Base-by-base conservation (phyloP, 2,113 vertebrate genomes). In the Melospiza melodia region DNA sequence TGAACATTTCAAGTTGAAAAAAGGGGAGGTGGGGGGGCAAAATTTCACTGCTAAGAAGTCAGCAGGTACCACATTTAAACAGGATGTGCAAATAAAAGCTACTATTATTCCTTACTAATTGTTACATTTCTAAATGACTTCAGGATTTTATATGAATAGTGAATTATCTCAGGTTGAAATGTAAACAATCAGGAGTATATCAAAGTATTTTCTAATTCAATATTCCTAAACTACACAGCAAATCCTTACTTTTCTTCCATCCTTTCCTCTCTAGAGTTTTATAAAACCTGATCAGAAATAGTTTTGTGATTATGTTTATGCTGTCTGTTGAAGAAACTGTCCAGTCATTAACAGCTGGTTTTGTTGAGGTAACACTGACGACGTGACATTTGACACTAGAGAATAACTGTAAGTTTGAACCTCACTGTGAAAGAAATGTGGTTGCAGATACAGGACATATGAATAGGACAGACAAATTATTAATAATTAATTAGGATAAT, bases 11-110 rank as follows among this genome's bases (percentile, higher is more conserved):
- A 52, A 72, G 6, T 59, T 54, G 1, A 25, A 80, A 92, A 67
- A 48, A 10, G 21, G 3, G 2, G 20, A 27, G 9, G 7, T 7
- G 3, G 6, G 5, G 7, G 2, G 12, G 7, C 4, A 68, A 75
- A 68, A 79, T 80, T 88, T 86, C 49, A 93, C 30, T 62, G 35
- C 23, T 82, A 43, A 74, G 44, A 90, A 84, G 52, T 48, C 55
- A 77, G 9, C 21, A 84, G 33, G 55, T 69, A 86, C 6, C 17
- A 75, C 18, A 61, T 61, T 79, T 87, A 55, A 92, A 58, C 12
- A 69, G 20, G 10, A 12, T 16, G 71, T 28, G 33, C 43, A 94
- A 84, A 90, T 46, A 16, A 92, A 74, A 84, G 28, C 46, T 80
- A 44, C 37, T 54, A 58, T n/a, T 62, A 44, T 43, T 93, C 12